Base-by-base conservation (phyloP, 2,797 vertebrate genomes). In the Hydrophis major region DNA sequence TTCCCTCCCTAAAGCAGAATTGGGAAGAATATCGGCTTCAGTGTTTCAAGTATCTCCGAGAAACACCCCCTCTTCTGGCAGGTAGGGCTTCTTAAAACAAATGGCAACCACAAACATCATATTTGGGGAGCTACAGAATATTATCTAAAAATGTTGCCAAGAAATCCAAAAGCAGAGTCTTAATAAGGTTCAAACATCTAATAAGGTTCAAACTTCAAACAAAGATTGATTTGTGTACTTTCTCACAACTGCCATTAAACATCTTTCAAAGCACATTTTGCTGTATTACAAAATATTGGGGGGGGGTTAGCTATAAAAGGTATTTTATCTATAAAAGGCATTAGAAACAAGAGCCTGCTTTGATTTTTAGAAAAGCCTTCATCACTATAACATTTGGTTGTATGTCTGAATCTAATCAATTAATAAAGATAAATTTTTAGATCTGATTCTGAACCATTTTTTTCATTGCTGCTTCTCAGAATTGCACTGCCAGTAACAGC, bases 11-110 rank as follows among this genome's bases (percentile, higher is more conserved):
- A 0, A 94, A 98, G 94, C 97, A 98, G 96, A 98, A 97, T 78
- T 98, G 98, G 98, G 97, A 97, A 87, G 97, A 98, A 20, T 98
- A 98, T 89, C 96, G 96, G 12, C 97, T 96, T 25, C 97, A 98
- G 16, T 98, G 98, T 89, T 95, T 97, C 90, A 97, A 95, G 32
- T 97, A 97, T 94, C 95, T 98, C 57, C 95, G 89, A 1, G 97
- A 98, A 91, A 90, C 97, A 4, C 97, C 98, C 0, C 94, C 96
- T 6, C 96, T 97, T 10, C 90, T 74, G 47, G 28, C 97, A 94
- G 98, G 98, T 98, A 96, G 96, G 96, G 78, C 61, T 61, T 8
- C 66, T 93, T 63, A 50, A 25, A 60, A 59, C 50, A 25, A 0
- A 20, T 86, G 90, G 22, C 3, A 88, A 60, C 12, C 90, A 20